Base-by-base conservation (phyloP, 2,888 invertebrate species). In the Chironomus tentans region DNA sequence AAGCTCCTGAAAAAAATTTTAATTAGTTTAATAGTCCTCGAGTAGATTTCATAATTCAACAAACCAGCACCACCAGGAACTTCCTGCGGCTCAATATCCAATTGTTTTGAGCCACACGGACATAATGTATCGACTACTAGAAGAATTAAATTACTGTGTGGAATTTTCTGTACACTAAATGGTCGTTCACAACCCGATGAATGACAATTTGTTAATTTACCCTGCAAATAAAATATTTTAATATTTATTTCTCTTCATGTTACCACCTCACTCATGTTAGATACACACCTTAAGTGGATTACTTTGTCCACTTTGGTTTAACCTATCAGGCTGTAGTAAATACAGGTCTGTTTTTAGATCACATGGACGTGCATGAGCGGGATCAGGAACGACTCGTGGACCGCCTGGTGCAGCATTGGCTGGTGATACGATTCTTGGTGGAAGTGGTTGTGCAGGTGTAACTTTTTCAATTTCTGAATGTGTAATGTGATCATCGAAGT, bases 111-210 rank as follows among this genome's bases (percentile, higher is more conserved):
- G 78, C 94, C 94, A 84, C 94, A 95, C 71, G 94, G 94, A 82
- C 94, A 94, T 79, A 93, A 85, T 22, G 93, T 94, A 83, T 95
- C 94, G 80, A 95, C 94, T 78, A 94, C 95, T 78, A 95, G 86
- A 78, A 95, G 85, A 80, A 95, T 93, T 80, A 95, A 85, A 86
- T 95, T 95, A 81, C 94, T 95, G 83, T 93, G 92, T 70, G 91
- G 93, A 81, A 95, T 93, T 85, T 94, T 94, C 82, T 95, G 94
- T 76, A 95, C 94, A 85, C 94, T 95, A 85, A 95, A 95, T 28
- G 94, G 94, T 81, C 95, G 91, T 83, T 94, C 94, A 82, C 95
- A 95, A 78, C 93, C 94, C 62, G 92, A 93, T 76, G 90, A 89
- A 81, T 93, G 94, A 82, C 94, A 95, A 82, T 94, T 95, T 56